These are phyloP conservation scores for Podarcis muralis DNA, from an alignment of 2,113 vertebrate genomes.

Conservation along the genomic window DNA sequence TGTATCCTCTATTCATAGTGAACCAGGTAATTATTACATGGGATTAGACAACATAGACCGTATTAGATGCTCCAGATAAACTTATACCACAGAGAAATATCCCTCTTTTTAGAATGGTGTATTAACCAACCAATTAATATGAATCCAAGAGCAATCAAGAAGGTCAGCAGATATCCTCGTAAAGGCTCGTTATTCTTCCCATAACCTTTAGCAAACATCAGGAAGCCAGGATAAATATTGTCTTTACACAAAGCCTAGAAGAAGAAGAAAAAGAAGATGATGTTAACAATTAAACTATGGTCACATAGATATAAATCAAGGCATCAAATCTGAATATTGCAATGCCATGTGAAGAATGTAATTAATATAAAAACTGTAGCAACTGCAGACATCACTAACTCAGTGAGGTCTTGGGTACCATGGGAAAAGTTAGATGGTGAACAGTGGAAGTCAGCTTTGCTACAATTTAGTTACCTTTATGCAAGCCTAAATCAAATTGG, in stretches of 20 bases:
- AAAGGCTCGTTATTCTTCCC: constrained; percentile 98
- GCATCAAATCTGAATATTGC: not conserved
- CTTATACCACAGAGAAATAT: not conserved
- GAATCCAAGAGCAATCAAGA: constrained; percentile 93
- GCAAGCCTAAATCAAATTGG: not conserved
- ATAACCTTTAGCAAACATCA: constrained; percentile 94
- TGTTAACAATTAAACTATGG: not conserved
- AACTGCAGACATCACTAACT: not conserved
- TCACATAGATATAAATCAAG: not conserved
- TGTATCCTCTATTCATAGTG: not conserved
- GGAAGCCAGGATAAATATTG: constrained; percentile 95
- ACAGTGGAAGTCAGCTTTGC: not conserved
- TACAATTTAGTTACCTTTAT: not conserved
- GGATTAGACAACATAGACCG: not conserved
- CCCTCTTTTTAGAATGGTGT: not conserved
- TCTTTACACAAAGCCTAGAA: constrained; percentile 95
- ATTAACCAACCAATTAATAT: constrained; percentile 92
- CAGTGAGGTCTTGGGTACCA: not conserved
- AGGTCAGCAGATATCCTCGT: constrained; percentile 94
- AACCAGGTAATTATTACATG: not conserved
- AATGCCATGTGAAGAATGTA: not conserved
- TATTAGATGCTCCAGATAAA: not conserved
- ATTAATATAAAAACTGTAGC: not conserved
- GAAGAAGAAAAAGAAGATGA: constrained; percentile 28
- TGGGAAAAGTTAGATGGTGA: not conserved